A percentile compares a stretch with the other conserved stretches of the same genome.
Conservation (phyloP, 2,113 vertebrate genomes). For the Hypomesus transpacificus region DNA sequence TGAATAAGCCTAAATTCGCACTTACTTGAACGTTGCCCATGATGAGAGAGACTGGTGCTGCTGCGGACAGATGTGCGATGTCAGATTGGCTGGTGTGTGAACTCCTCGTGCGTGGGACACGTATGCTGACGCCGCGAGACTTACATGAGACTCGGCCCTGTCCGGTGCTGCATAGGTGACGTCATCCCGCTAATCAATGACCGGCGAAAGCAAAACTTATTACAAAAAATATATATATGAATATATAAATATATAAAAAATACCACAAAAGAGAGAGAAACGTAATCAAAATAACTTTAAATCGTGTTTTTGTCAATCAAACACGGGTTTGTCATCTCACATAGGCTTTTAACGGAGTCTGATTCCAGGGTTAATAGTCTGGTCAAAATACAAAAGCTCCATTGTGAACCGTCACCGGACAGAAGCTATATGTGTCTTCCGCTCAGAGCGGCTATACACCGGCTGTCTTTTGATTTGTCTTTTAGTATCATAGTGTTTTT, state of each 20-base stretch:
- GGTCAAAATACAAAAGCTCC: no score
- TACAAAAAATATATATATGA: neutral
- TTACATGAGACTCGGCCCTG: neutral
- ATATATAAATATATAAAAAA: neutral
- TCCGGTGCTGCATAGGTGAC: slow-evolving; percentile 23
- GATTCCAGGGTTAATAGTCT: no score
- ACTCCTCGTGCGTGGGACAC: neutral
- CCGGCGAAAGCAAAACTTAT: neutral
- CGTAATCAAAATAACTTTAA: no score
- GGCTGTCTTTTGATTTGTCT: no score
- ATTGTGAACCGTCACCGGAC: no score
- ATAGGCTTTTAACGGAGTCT: no score
- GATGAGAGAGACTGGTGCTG: neutral
- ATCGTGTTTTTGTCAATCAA: no score
- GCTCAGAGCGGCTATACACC: no score
- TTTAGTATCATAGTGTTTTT: no score
- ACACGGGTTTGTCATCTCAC: no score
- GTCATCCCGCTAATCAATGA: slow-evolving; percentile 17
- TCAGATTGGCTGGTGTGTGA: neutral
- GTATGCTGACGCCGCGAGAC: neutral
- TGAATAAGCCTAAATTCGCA: neutral
- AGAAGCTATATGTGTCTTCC: no score
- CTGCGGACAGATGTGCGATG: neutral
- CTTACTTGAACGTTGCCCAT: slow-evolving; percentile 76
- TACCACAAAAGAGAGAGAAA: no score